A percentile compares a stretch with the other conserved stretches of the same genome.
phyloP scores from a whole-genome alignment of 2,888 invertebrate species.

The Cheilosia pagana region DNA sequence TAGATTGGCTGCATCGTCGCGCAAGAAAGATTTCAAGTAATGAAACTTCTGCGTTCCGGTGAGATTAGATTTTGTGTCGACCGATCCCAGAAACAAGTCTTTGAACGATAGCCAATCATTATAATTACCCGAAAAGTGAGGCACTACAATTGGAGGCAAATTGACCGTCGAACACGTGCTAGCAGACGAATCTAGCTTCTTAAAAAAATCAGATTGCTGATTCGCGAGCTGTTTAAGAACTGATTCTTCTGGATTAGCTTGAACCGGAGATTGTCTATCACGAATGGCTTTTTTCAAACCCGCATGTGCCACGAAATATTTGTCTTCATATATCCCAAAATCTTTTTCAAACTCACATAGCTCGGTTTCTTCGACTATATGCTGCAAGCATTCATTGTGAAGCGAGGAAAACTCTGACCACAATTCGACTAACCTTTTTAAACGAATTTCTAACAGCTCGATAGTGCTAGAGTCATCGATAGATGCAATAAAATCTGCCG shows the following conservation, averaged over 20 bases:
- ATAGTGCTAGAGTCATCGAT: slow-evolving; percentile 9
- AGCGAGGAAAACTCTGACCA: neutral
- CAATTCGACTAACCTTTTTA: slow-evolving; percentile 5
- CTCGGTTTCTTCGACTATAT: neutral
- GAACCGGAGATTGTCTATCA: neutral
- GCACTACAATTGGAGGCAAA: slow-evolving; percentile 62
- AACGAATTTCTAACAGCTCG: slow-evolving; percentile 17
- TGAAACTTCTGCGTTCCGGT: slow-evolving; percentile 65
- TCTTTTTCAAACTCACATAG: neutral
- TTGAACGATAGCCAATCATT: slow-evolving; percentile 70
- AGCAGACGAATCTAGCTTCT: slow-evolving; percentile 8
- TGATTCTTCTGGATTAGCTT: neutral
- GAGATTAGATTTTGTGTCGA: slow-evolving; percentile 44
- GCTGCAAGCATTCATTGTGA: neutral
- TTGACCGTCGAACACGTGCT: slow-evolving; percentile 4
- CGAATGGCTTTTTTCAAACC: slow-evolving; percentile 9
- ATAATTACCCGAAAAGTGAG: slow-evolving; percentile 55
- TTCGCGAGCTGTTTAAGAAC: neutral
- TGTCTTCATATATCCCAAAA: slow-evolving; percentile 24
- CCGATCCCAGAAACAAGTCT: slow-evolving; percentile 63
- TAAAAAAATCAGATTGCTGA: slow-evolving; percentile 18
- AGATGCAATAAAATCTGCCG: neutral
- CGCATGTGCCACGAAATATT: slow-evolving; percentile 19
- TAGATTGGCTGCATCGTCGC: slow-evolving; percentile 58
- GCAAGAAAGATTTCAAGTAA: slow-evolving; percentile 62